Evolutionary conservation across 2,888 invertebrate genomes (phyloP), one percentile per base, ranked within the genome.

Genomic region (Synanthedon andrenaeformis): DNA sequence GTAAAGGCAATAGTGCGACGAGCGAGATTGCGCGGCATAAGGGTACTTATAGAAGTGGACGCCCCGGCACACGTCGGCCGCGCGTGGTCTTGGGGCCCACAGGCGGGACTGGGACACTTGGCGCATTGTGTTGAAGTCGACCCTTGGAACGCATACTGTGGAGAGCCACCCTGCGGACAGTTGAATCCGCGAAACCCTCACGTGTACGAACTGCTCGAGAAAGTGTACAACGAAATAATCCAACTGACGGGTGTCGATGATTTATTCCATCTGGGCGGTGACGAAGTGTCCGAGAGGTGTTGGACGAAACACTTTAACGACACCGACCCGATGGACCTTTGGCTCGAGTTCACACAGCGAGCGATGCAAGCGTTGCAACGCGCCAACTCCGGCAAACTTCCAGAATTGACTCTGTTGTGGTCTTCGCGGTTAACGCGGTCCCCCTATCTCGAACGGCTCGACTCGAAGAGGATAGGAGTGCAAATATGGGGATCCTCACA

Each of bases 61-160:
- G 93, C 95, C 11, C 97, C 97, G 1, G 96, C 95, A 4, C 96
- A 96, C 76, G 94, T 94, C 2, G 95, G 95, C 3, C 93, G 94
- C 62, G 95, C 95, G 1, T 96, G 95, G 95, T 91, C 91, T 59
- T 95, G 94, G 94, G 94, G 94, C 14, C 91, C 92, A 0, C 86
- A 90, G 54, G 91, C 91, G 54, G 93, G 94, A 0, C 82, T 94
- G 53, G 96, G 95, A 1, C 92, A 93, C 54, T 80, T 96, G 42
- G 94, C 94, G 10, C 89, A 95, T 57, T 96, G 95, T 74, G 90
- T 95, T 11, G 95, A 95, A 73, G 91, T 92, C 52, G 92, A 93
- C 63, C 94, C 94, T 0, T 95, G 94, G 94, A 91, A 90, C 63
- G 86, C 91, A 42, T 94, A 92, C 76, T 93, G 94, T 72, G 94